phyloP scores from a whole-genome alignment of 2,113 vertebrate genomes.

The Labeo catla region DNA sequence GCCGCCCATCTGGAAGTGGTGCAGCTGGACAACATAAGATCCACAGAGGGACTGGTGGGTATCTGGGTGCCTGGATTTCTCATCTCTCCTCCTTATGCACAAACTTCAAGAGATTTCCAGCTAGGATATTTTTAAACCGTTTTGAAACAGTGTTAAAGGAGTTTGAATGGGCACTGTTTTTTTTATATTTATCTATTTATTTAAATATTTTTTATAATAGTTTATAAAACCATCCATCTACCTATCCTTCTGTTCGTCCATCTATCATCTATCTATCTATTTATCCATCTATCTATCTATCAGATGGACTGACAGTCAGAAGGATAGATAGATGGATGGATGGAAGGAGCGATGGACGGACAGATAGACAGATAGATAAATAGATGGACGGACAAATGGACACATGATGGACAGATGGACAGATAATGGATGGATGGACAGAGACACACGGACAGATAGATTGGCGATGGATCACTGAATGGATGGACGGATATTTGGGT shows the following conservation, averaged over 20 bases:
- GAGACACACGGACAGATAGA: neutral
- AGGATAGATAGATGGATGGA: too few species aligned
- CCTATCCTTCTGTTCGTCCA: neutral
- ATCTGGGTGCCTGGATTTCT: slow-evolving; percentile 32
- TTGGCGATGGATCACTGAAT: neutral
- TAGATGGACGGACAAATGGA: too few species aligned
- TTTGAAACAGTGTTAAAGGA: neutral
- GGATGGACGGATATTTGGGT: too few species aligned
- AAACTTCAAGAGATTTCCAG: neutral
- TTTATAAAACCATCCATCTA: too few species aligned
- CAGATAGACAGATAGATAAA: too few species aligned
- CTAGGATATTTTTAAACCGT: neutral
- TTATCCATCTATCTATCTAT: neutral
- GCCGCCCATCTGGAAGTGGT: slow-evolving; percentile 93
- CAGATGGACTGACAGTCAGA: too few species aligned
- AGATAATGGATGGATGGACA: too few species aligned
- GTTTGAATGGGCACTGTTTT: neutral
- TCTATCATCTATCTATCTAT: neutral
- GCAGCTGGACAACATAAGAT: slow-evolving; percentile 89
- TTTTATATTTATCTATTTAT: neutral
- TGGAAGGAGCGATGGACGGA: too few species aligned
- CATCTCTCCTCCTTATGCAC: neutral
- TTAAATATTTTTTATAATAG: neutral
- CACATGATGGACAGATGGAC: too few species aligned
- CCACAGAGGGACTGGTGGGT: slow-evolving; percentile 94